Conservation (phyloP, 2,113 vertebrate species). For the Panthera leo region DNA sequence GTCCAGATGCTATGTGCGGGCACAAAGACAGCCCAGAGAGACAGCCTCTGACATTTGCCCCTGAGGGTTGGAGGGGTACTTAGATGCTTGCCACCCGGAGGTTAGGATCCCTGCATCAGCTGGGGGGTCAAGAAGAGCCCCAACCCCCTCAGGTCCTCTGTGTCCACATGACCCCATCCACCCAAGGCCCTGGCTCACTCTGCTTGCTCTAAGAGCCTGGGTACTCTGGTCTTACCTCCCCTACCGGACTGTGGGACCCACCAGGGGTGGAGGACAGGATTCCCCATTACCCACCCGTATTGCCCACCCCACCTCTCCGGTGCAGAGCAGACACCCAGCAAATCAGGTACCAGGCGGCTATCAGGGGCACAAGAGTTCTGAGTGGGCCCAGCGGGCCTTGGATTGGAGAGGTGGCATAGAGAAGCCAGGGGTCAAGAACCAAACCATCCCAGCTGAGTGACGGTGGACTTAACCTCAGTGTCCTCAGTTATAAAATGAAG, state of each 20-base stretch:
- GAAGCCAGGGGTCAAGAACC: not conserved
- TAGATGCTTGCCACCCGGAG: not conserved
- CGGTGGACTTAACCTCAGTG: not conserved
- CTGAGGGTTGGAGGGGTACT: not conserved
- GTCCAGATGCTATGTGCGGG: not conserved
- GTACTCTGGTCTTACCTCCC: not conserved
- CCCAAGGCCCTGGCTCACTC: not conserved
- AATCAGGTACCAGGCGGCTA: not conserved
- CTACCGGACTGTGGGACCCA: not conserved
- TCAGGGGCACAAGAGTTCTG: not conserved
- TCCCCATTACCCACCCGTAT: not conserved
- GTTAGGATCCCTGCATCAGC: not conserved
- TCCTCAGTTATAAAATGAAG: not conserved
- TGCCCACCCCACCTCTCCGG: too few species aligned
- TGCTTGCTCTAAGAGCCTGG: not conserved
- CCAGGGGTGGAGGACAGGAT: not conserved
- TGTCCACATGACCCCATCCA: not conserved
- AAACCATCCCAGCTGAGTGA: not conserved
- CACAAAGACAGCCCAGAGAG: not conserved
- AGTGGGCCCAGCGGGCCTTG: not conserved
- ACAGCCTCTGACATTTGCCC: rapidly evolving
- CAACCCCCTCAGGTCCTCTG: too few species aligned
- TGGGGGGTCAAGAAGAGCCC: not conserved
- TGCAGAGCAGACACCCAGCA: not conserved
- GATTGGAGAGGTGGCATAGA: not conserved